Percentiles rank a stretch among this genome's conserved stretches.
Evolutionary conservation across 2,888 invertebrate species (phyloP).

Genomic region (Cacoxenus indagator): DNA sequence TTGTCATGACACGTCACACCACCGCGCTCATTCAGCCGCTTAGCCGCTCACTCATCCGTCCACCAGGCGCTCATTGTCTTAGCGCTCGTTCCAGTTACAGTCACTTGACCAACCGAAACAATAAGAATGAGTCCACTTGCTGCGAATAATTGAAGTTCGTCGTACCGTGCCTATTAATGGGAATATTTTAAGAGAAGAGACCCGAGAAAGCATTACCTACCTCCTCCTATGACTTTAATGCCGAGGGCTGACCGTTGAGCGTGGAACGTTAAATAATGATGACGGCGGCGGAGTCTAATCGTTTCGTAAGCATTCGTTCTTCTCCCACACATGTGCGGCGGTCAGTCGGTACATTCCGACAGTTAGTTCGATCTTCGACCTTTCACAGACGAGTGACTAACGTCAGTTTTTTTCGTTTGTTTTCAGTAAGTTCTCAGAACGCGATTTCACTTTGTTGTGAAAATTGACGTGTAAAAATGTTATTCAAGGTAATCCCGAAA

Average conservation of each 20-base stretch:
- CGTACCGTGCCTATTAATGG: slow-evolving; percentile 63
- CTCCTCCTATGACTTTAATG: neutral
- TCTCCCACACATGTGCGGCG: slow-evolving; percentile 10
- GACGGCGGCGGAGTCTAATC: neutral
- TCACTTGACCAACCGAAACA: slow-evolving; percentile 71
- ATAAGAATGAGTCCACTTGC: slow-evolving; percentile 54
- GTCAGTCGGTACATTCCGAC: neutral
- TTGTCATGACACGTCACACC: no score
- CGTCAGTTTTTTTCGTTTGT: neutral
- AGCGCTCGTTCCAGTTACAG: slow-evolving; percentile 66
- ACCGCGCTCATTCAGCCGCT: neutral
- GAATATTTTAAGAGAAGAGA: slow-evolving; percentile 43
- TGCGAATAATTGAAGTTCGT: slow-evolving; percentile 50
- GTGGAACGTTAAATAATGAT: neutral
- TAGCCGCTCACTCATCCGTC: neutral
- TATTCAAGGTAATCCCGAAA: neutral
- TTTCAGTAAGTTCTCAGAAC: no score
- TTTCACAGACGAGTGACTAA: slow-evolving; percentile 36
- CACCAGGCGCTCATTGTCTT: neutral
- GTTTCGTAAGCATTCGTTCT: slow-evolving; percentile 18
- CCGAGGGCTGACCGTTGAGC: neutral
- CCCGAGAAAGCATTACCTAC: slow-evolving; percentile 47
- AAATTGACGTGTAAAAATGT: slow-evolving; percentile 5
- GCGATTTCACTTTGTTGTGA: neutral
- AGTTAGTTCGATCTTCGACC: slow-evolving; percentile 53